Conservation (phyloP, 2,797 vertebrate species). For the Pipistrellus kuhlii region DNA sequence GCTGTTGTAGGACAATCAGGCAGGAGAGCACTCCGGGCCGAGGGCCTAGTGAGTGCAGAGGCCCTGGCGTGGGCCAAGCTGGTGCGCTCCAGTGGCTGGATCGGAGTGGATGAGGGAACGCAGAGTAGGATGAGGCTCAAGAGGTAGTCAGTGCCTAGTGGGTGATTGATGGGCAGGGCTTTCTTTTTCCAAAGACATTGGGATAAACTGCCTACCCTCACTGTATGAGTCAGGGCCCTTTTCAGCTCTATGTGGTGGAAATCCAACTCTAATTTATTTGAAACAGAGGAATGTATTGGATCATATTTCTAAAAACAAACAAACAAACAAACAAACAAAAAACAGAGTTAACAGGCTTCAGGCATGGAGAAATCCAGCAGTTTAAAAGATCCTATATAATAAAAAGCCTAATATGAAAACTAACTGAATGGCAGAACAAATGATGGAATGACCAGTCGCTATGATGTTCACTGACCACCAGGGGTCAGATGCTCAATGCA, state of each 20-base stretch:
- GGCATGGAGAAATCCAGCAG: neutral
- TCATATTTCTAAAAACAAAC: neutral
- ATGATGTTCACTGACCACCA: no score
- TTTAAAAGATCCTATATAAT: neutral
- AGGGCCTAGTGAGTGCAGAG: neutral
- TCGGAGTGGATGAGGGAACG: no score
- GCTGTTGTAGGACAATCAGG: neutral
- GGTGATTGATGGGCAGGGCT: neutral
- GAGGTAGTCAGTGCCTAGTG: neutral
- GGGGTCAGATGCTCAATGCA: no score
- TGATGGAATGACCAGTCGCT: no score
- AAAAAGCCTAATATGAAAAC: no score
- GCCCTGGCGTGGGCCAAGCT: neutral
- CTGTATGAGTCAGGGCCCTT: neutral
- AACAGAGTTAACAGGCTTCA: neutral
- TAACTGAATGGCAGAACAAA: rapidly evolving
- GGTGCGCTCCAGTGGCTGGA: neutral
- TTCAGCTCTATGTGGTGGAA: neutral
- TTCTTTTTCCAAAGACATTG: neutral
- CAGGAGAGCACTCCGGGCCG: neutral
- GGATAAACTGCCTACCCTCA: neutral
- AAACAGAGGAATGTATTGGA: neutral
- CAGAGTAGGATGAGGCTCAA: neutral
- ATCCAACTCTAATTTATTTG: neutral
- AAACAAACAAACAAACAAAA: no score